Percentiles rank a stretch among this genome's conserved stretches.
Evolutionary conservation across 2,888 invertebrate genomes (phyloP).

Genomic region (Melanchra persicariae): DNA sequence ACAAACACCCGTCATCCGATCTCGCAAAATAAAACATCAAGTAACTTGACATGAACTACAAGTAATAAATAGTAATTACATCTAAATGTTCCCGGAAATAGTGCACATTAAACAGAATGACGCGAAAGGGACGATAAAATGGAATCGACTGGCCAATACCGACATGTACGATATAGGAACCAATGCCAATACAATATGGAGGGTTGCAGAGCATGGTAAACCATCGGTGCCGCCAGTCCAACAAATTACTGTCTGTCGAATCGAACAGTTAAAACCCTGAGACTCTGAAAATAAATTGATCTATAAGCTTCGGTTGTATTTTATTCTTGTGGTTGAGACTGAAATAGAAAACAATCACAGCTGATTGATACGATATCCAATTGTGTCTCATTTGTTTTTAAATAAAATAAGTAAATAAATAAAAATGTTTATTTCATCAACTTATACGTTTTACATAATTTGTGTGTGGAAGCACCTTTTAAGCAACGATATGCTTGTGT

Average conservation of each 20-base stretch:
- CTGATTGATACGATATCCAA: too few species aligned
- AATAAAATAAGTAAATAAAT: too few species aligned
- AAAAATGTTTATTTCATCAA: too few species aligned
- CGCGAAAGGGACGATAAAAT: slow-evolving; percentile 43
- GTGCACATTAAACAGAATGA: slow-evolving; percentile 42
- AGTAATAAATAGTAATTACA: slow-evolving; percentile 49
- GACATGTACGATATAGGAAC: slow-evolving; percentile 3
- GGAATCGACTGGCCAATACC: slow-evolving; percentile 11
- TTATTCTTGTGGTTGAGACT: not conserved
- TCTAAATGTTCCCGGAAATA: slow-evolving; percentile 39
- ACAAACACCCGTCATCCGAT: not conserved
- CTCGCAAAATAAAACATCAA: slow-evolving; percentile 36
- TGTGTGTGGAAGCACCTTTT: too few species aligned
- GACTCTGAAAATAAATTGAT: not conserved
- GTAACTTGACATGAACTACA: slow-evolving; percentile 15
- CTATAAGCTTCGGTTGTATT: not conserved
- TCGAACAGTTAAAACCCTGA: not conserved
- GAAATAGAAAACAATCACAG: not conserved
- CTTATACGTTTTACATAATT: too few species aligned
- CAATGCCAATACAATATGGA: slow-evolving; percentile 5
- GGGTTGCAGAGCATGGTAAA: not conserved
- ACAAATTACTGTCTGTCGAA: slow-evolving; percentile 26
- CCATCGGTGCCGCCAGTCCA: slow-evolving; percentile 8
- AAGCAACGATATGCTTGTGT: too few species aligned
- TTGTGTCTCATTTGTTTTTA: too few species aligned